phyloP scores from a whole-genome alignment of 2,113 vertebrate species.

The Trinectes maculatus region DNA sequence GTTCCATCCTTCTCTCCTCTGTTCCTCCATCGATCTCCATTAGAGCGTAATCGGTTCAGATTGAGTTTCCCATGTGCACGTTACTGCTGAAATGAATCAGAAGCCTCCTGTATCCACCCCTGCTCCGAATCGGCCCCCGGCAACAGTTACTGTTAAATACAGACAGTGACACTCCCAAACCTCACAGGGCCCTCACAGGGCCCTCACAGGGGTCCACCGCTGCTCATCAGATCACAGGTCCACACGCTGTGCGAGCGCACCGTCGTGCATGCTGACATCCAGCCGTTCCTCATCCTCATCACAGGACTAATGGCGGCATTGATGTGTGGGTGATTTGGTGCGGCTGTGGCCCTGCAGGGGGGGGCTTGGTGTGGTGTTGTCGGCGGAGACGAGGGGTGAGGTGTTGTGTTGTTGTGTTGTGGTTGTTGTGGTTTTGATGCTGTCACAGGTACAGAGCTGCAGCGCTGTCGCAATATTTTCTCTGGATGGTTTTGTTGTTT shows the following conservation, averaged over 20 bases:
- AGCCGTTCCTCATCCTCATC: slow-evolving; percentile 54
- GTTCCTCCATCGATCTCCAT: slow-evolving; percentile 40
- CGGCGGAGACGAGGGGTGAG: background rate
- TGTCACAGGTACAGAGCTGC: too few relatives aligned
- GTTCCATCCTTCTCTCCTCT: background rate
- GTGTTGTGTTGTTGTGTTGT: background rate
- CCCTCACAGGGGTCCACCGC: background rate
- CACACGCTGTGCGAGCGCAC: too few relatives aligned
- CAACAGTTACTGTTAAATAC: slow-evolving; percentile 28
- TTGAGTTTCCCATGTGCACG: slow-evolving; percentile 37
- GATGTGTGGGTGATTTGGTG: slow-evolving; percentile 58
- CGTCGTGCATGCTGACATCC: slow-evolving; percentile 15
- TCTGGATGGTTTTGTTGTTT: too few relatives aligned
- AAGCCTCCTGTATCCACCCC: background rate
- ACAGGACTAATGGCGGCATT: slow-evolving; percentile 59
- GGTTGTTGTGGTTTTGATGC: too few relatives aligned
- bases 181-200: background rate
- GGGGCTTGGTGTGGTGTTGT: slow-evolving; percentile 21
- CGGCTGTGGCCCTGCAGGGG: slow-evolving; percentile 40
- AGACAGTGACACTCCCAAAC: background rate
- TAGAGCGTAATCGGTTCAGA: slow-evolving; percentile 47
- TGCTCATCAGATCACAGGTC: slow-evolving; percentile 27
- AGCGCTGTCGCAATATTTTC: too few relatives aligned
- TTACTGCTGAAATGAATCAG: slow-evolving; percentile 54
- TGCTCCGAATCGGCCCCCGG: slow-evolving; percentile 13